These are phyloP conservation scores for Caenorhabditis brenneri DNA, from an alignment of 1,140 invertebrate genomes.

Conservation along the genomic window DNA sequence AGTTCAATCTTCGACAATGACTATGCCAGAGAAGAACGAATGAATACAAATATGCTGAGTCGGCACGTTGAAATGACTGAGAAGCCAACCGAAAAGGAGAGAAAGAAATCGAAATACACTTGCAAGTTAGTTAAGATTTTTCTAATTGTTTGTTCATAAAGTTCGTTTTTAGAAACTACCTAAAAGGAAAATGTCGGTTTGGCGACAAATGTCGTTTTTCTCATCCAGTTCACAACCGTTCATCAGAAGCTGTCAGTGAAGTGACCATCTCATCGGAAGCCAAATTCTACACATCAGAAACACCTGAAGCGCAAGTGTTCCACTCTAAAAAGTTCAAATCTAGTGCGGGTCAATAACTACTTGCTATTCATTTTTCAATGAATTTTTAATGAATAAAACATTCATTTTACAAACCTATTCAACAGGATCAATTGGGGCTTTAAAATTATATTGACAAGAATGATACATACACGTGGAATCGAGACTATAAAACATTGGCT, in stretches of 20 bases:
- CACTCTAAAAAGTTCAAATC: constrained; percentile 30
- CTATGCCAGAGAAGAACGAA: constrained; percentile 22
- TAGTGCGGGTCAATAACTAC: not conserved
- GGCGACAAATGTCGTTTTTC: constrained; percentile 15
- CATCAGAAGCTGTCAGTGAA: not conserved
- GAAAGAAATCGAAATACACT: constrained; percentile 1
- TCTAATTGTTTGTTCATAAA: not conserved
- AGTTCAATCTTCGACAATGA: constrained; percentile 24
- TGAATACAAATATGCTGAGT: constrained; percentile 13
- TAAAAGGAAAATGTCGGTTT: constrained; percentile 29
- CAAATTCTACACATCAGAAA: not conserved
- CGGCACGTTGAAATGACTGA: not conserved
- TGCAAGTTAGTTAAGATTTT: not conserved
- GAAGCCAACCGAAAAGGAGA: not conserved
- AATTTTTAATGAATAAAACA: not conserved
- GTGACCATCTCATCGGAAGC: constrained; percentile 7
- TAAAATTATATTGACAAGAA: not conserved
- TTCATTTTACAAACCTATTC: too few relatives aligned
- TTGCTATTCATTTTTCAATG: not conserved
- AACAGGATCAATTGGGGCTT: too few relatives aligned
- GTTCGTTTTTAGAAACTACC: not conserved
- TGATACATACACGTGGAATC: not conserved
- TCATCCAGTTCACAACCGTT: constrained; percentile 12
- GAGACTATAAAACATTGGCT: not conserved
- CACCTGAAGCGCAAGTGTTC: constrained; percentile 7